phyloP scores from a whole-genome alignment of 2,888 invertebrate species.

The Listrodromus nycthemerus region DNA sequence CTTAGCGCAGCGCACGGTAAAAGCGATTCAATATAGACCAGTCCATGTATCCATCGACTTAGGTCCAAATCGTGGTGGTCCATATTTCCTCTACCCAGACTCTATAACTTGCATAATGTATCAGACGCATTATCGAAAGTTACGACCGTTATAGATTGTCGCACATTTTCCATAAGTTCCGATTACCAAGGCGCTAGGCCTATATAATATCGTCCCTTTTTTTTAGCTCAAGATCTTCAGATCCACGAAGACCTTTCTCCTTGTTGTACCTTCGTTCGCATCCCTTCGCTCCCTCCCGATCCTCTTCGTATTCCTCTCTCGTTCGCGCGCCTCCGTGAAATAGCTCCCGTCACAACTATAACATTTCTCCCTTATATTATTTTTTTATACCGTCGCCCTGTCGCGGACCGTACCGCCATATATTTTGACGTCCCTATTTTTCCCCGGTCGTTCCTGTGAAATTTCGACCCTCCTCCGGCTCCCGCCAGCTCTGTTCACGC shows the following conservation, averaged over 20 bases:
- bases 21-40: background rate
- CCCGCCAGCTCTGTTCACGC: constrained; percentile 61
- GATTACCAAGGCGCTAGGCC: constrained; percentile 21
- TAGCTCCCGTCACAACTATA: constrained; percentile 78
- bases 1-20: background rate
- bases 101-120: background rate
- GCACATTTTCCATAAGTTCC: constrained; percentile 39
- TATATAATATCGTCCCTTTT: constrained; percentile 2
- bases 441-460: constrained; percentile 56
- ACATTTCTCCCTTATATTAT: constrained; percentile 74
- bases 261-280: constrained; percentile 19
- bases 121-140: background rate
- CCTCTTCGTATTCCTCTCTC: constrained; percentile 53
- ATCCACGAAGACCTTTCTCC: constrained; percentile 6
- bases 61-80: background rate
- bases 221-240: background rate
- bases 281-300: constrained; percentile 54
- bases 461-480: constrained; percentile 63
- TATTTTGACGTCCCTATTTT: constrained; percentile 77
- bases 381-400: constrained; percentile 76
- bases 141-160: constrained; percentile 11
- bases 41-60: constrained; percentile 6
- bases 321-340: constrained; percentile 72
- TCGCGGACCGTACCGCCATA: constrained; percentile 72
- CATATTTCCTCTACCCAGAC: background rate